These are phyloP conservation scores for Denticeps clupeoides DNA, from an alignment of 2,797 vertebrate species.

Conservation along the genomic window DNA sequence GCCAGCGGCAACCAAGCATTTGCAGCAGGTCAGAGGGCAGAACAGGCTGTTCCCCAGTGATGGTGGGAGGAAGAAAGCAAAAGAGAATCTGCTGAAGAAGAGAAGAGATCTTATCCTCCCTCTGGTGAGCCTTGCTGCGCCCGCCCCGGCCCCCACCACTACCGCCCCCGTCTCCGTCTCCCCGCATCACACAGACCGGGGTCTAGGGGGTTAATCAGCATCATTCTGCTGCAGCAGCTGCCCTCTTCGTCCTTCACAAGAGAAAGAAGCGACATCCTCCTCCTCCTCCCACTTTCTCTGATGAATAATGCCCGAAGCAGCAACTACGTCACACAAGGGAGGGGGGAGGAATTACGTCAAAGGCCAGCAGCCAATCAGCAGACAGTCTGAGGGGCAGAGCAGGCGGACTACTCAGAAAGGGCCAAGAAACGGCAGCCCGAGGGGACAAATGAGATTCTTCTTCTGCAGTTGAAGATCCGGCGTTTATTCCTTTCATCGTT, in stretches of 20 bases:
- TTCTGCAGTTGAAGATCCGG: neutral
- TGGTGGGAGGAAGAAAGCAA: too few relatives aligned
- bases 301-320: neutral
- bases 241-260: neutral
- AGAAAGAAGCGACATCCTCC: neutral
- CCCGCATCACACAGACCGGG: too few relatives aligned
- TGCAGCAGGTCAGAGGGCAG: too few relatives aligned
- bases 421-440: neutral
- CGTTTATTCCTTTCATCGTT: neutral
- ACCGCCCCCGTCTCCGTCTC: too few relatives aligned
- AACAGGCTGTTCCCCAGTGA: too few relatives aligned
- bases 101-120: too few relatives aligned
- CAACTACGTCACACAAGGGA: neutral
- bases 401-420: neutral
- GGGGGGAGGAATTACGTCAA: neutral
- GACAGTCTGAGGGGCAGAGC: neutral
- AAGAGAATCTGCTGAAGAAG: too few relatives aligned
- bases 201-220: too few relatives aligned
- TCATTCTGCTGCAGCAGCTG: too few relatives aligned
- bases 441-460: neutral
- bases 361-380: neutral
- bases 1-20: too few relatives aligned
- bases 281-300: slow-evolving; percentile 25
- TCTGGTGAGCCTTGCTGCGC: too few relatives aligned
- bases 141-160: too few relatives aligned